phyloP scores from a whole-genome alignment of 2,888 invertebrate genomes.

The Coecobrya sp. region DNA sequence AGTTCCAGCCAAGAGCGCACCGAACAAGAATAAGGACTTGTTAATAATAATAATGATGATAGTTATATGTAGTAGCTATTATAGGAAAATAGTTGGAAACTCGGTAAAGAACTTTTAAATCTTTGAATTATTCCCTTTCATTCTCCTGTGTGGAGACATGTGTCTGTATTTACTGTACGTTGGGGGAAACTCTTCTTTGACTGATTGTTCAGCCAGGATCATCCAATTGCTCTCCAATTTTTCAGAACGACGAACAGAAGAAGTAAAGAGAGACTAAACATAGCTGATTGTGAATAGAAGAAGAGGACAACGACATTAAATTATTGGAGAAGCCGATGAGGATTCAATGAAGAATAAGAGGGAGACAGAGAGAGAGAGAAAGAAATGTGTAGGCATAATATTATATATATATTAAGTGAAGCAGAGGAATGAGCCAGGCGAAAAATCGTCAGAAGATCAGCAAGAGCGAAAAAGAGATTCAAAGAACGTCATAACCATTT shows the following conservation, averaged over 20 bases:
- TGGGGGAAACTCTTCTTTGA: too few species aligned
- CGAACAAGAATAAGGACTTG: background rate
- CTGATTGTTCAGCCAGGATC: slow-evolving; percentile 36
- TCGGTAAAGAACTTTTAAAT: too few species aligned
- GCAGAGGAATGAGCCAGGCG: slow-evolving; percentile 18
- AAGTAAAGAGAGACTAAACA: background rate
- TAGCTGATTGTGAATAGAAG: background rate
- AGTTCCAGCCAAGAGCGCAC: too few species aligned
- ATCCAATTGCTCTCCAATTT: background rate
- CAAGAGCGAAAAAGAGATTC: background rate
- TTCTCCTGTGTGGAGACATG: background rate
- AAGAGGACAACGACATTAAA: background rate
- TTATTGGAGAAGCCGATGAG: background rate
- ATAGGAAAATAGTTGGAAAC: too few species aligned
- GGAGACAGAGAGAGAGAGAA: background rate
- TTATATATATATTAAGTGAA: slow-evolving; percentile 21
- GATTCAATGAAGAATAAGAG: background rate
- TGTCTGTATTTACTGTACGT: slow-evolving; percentile 2
- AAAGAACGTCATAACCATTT: slow-evolving; percentile 58
- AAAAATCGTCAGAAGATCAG: slow-evolving; percentile 15
- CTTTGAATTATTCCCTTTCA: background rate
- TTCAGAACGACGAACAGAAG: background rate
- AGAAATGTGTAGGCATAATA: too few species aligned
- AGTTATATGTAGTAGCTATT: too few species aligned
- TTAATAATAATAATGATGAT: too few species aligned